Conservation (phyloP, 2,113 vertebrate genomes). For the Glareola pratincola region DNA sequence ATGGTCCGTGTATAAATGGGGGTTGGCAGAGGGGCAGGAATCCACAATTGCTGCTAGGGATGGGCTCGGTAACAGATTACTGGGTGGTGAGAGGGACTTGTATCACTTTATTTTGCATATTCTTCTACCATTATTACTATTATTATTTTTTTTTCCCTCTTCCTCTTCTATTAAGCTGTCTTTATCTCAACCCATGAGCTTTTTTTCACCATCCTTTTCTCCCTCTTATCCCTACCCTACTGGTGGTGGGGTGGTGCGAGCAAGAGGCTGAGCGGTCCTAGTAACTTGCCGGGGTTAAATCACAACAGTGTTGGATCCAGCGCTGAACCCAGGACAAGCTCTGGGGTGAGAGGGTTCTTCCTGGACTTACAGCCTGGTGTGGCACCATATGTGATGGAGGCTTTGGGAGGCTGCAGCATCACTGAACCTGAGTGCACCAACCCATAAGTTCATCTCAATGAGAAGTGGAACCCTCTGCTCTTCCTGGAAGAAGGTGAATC, state of each 20-base stretch:
- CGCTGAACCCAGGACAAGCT: neutral
- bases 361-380: neutral
- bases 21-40: neutral
- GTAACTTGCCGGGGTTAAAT: neutral
- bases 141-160: neutral
- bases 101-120: neutral
- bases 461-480: neutral
- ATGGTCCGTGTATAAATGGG: neutral
- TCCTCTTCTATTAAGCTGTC: neutral
- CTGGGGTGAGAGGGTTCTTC: neutral
- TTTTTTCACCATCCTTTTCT: neutral
- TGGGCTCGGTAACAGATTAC: neutral
- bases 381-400: neutral
- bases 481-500: neutral
- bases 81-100: neutral
- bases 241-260: neutral
- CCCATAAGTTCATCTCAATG: neutral
- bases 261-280: neutral
- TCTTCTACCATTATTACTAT: neutral
- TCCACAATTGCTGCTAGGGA: neutral
- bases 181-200: neutral
- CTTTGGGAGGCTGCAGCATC: neutral
- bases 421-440: neutral
- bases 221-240: neutral
- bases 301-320: neutral